Conservation (phyloP, 2,888 invertebrate species). For the Conomelus anceps region DNA sequence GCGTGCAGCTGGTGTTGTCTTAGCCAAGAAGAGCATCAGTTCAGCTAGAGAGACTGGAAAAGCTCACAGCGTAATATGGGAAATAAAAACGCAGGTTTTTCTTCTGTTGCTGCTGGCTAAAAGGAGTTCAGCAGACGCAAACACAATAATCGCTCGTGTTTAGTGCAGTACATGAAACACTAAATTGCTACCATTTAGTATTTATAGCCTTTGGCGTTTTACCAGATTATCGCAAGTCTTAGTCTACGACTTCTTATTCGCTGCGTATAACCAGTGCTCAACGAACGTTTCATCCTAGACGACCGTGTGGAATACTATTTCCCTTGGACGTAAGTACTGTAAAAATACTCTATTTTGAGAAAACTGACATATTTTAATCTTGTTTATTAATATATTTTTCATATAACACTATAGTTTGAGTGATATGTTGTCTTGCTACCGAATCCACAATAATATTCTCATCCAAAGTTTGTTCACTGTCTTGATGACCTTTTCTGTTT, state of each 20-base stretch:
- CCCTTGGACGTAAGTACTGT: not conserved
- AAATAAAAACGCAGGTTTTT: not conserved
- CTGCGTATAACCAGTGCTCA: not conserved
- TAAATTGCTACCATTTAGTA: not conserved
- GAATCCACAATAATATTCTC: too few species aligned
- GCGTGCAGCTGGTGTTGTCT: not conserved
- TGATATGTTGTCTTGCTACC: too few species aligned
- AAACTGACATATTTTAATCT: too few species aligned
- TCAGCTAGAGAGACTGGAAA: not conserved
- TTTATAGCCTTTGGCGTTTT: not conserved
- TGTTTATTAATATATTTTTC: too few species aligned
- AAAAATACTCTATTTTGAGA: too few species aligned
- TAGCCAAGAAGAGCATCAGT: not conserved
- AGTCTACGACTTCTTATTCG: not conserved
- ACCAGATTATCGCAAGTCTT: not conserved
- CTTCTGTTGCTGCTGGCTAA: too few species aligned
- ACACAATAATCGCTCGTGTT: not conserved
- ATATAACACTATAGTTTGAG: too few species aligned
- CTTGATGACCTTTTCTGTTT: not conserved
- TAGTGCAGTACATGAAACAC: not conserved
- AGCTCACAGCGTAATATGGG: not conserved
- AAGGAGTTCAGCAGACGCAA: not conserved
- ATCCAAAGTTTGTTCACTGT: not conserved
- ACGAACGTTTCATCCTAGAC: not conserved
- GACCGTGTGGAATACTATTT: not conserved